Conservation (phyloP, 2,113 vertebrate species). For the Hemicordylus capensis region DNA sequence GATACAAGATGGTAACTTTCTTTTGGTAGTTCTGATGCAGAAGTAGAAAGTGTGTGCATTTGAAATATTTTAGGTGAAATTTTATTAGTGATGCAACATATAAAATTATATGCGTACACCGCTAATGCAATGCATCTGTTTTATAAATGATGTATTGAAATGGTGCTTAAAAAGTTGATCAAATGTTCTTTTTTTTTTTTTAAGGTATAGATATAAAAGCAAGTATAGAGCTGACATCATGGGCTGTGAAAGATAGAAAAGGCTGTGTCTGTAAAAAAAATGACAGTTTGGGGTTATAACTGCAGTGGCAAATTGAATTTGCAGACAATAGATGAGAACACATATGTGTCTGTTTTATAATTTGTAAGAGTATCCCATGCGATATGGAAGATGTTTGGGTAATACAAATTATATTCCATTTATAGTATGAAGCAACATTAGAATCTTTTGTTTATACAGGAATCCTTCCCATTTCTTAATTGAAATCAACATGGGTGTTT, state of each 20-base stretch:
- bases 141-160: conserved; percentile 38
- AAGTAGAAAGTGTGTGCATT: conserved; percentile 51
- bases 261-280: conserved; percentile 78
- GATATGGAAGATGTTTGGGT: conserved; percentile 79
- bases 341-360: conserved; percentile 76
- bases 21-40: conserved; percentile 43
- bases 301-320: conserved; percentile 77
- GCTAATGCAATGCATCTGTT: conserved; percentile 21
- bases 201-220: conserved; percentile 63
- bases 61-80: conserved; percentile 29
- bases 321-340: conserved; percentile 77
- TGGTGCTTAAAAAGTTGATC: conserved; percentile 50
- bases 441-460: conserved; percentile 68
- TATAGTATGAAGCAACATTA: conserved; percentile 66
- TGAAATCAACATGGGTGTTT: conserved; percentile 61
- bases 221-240: conserved; percentile 64
- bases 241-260: conserved; percentile 70
- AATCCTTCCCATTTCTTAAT: conserved; percentile 60
- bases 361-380: no score
- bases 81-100: conserved; percentile 38
- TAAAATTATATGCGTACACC: conserved; percentile 38
- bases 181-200: conserved; percentile 53
- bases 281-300: conserved; percentile 69
- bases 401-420: conserved; percentile 80
- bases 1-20: conserved; percentile 42